Conservation (phyloP, 2,888 invertebrate genomes). For the Conomelus anceps region DNA sequence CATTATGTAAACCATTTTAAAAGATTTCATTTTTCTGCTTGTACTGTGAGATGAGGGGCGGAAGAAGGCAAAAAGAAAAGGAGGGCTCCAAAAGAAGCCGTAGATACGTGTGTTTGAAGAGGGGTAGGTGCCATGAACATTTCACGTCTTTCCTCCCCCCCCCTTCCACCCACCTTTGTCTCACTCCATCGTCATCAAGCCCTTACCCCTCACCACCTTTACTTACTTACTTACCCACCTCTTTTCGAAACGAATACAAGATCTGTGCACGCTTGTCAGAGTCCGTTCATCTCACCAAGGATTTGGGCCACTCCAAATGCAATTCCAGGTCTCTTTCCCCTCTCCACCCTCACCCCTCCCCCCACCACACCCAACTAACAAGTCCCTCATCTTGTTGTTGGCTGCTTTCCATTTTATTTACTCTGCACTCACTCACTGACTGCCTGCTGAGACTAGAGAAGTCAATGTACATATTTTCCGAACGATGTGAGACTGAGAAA, state of each 20-base stretch:
- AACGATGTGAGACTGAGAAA: too few relatives aligned
- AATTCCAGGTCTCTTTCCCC: neutral
- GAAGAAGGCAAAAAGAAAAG: neutral
- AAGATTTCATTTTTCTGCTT: constrained; percentile 30
- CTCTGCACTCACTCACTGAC: neutral
- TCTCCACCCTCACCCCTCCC: neutral
- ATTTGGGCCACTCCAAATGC: constrained; percentile 17
- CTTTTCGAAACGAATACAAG: neutral
- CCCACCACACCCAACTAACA: neutral
- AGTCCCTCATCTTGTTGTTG: neutral
- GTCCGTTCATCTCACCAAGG: constrained; percentile 21
- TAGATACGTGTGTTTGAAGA: neutral
- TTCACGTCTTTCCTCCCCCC: neutral
- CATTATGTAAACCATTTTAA: constrained; percentile 34
- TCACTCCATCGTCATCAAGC: neutral
- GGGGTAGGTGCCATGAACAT: neutral
- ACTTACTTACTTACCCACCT: neutral
- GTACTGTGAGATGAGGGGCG: constrained; percentile 4
- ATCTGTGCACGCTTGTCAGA: constrained; percentile 21
- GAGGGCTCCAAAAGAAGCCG: constrained; percentile 18
- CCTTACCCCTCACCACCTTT: neutral
- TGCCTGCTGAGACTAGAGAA: too few relatives aligned
- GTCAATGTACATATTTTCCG: neutral
- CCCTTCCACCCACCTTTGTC: neutral
- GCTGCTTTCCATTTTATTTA: neutral